Base-by-base conservation (phyloP, 2,113 vertebrate genomes). In the Cairina moschata region DNA sequence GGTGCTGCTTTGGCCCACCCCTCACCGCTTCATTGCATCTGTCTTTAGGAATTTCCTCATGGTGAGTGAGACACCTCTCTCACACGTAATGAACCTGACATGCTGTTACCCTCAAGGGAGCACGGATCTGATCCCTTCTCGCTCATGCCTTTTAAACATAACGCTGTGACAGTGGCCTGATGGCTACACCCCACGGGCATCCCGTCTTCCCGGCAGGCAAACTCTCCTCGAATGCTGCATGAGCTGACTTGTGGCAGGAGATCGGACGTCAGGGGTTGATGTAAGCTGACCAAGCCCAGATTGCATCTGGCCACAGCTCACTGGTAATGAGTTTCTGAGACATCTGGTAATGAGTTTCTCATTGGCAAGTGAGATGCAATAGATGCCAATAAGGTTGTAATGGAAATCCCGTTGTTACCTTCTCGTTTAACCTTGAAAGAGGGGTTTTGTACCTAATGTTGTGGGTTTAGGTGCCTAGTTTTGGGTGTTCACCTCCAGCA, bases 201-300 rank as follows among this genome's bases (percentile, higher is more conserved):
- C 74, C 31, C 1, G 0, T n/a, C 48, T 18, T 71, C 54, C 60
- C 54, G 36, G 42, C 22, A 77, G 59, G 42, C 68, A 93, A 60
- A 81, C 67, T 68, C 88, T 76, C 67, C 74, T 44, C 80, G 54
- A 12, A 17, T 29, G 48, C 69, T 72, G 88, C 86, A 44, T 83
- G 80, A 94, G 38, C 60, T 58, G 83, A 69, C 86, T 87, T 90
- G 85, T 58, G 66, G 20, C 17, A 91, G 54, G 48, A 38, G 65
- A 52, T 65, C 0, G 11, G 60, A 91, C 3, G 62, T 72, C 83
- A 88, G 69, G 73, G 54, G 7, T 86, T 94, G 95, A 92, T 82
- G 95, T 31, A 91, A 95, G 83, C 56, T 84, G 62, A 80, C 92
- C 95, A 94, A 94, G 77, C 85, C 92, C 92, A 94, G 66, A 56